phyloP scores from a whole-genome alignment of 2,888 invertebrate genomes.

The Platypus cylindrus region DNA sequence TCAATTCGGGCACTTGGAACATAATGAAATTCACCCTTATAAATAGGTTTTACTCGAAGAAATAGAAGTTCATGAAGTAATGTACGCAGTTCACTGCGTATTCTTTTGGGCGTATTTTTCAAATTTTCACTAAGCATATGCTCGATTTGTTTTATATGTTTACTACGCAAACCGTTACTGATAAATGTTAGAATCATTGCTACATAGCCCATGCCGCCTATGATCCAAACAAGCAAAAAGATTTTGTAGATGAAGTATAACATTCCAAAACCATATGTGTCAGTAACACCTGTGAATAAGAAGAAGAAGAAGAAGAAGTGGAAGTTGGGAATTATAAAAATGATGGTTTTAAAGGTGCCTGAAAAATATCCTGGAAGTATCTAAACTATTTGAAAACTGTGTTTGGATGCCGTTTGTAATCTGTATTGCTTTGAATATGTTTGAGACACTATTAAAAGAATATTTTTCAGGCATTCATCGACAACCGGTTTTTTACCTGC shows the following conservation, averaged over 20 bases:
- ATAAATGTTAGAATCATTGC: constrained; percentile 84
- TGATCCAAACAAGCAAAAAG: constrained; percentile 77
- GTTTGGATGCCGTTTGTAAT: too few relatives aligned
- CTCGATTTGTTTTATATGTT: constrained; percentile 59
- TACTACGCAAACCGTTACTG: constrained; percentile 62
- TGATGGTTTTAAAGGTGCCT: too few relatives aligned
- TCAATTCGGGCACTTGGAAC: constrained; percentile 35
- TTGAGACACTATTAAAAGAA: too few relatives aligned
- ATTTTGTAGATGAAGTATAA: constrained; percentile 62
- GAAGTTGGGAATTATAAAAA: too few relatives aligned
- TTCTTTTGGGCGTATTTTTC: constrained; percentile 64
- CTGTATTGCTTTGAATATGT: too few relatives aligned
- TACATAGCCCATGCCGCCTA: constrained; percentile 81
- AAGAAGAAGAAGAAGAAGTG: constrained; percentile 7
- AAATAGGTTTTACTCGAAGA: constrained; percentile 62
- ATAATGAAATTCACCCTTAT: constrained; percentile 45
- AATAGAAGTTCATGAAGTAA: constrained; percentile 56
- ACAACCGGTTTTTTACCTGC: constrained; percentile 55
- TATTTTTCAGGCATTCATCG: too few relatives aligned
- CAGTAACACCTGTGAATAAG: constrained; percentile 23
- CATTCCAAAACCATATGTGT: constrained; percentile 43
- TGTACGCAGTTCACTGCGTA: constrained; percentile 39
- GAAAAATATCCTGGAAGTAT: too few relatives aligned
- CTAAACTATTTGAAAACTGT: too few relatives aligned
- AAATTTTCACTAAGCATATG: constrained; percentile 64